Base-by-base conservation (phyloP, 2,113 vertebrate genomes). In the Hypomesus transpacificus region DNA sequence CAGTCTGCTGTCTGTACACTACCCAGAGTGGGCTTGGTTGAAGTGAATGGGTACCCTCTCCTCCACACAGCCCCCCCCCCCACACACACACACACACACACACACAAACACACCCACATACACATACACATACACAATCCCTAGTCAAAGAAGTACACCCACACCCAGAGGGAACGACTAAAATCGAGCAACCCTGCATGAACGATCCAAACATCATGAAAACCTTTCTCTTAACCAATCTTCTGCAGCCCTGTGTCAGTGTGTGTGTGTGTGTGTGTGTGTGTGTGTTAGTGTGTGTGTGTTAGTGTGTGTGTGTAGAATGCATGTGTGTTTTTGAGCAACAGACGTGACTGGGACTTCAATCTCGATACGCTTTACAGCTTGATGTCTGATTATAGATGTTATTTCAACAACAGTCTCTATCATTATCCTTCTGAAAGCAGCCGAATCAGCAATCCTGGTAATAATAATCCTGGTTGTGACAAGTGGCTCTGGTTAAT, bases 61-160 rank as follows among this genome's bases (percentile, higher is more conserved):
- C 51, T 52, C 9, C 51, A 18, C 3, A 16, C 14, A 53, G 53
- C 17, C 53, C 20, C 59, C 3, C 22, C 20, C 21, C 8, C 21
- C 66, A 9, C n/a, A 16, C 31, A 51, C 46, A 53, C 34, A 67
- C 39, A 52, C 50, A 52, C 66, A 52, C 50, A 53, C 22, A 52
- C 50, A 68, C 46, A 52, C 66, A 67, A 18, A 51, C 18, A 66
- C n/a, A 22, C 65, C 53, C 51, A 54, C 52, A 68, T 50, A 28
- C 50, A 68, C 52, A 54, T 50, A 68, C 20, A 54, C 52, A 68
- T 21, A 34, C 51, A 68, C 51, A 34, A 21, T n/a, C 51, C 54
- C 21, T 6, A 18, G n/a, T 18, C 14, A 56, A n/a, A 1, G 14
- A 56, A 16, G 17, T 11, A 56, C 14, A 56, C 53, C 53, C 17